Evolutionary conservation across 2,113 vertebrate genomes (phyloP).

Genomic region (Semicossyphus pulcher): DNA sequence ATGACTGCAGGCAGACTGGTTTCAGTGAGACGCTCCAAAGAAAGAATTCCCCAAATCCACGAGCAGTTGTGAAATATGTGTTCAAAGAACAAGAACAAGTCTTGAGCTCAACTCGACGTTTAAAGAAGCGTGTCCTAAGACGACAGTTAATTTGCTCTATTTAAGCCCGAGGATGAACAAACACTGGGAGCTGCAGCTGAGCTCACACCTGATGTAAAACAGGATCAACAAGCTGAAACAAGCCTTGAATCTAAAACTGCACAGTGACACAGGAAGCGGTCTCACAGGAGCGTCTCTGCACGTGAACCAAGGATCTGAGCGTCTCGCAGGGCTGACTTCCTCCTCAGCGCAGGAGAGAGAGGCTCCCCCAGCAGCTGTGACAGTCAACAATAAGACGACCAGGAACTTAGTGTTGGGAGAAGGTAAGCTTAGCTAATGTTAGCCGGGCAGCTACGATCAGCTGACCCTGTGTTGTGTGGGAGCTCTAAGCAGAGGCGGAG

Average conservation of each 20-base stretch:
- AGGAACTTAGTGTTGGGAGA: no score
- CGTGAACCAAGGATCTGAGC: conserved; percentile 5
- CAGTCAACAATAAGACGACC: no score
- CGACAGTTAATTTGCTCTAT: conserved; percentile 22
- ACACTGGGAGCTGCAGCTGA: background rate
- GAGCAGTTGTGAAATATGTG: background rate
- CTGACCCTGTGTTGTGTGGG: no score
- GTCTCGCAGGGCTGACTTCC: conserved; percentile 22
- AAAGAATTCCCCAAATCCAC: background rate
- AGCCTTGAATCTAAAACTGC: conserved; percentile 1
- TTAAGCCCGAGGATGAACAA: conserved; percentile 12
- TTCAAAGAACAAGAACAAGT: background rate
- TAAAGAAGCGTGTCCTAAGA: conserved; percentile 14
- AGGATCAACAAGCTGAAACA: conserved; percentile 13
- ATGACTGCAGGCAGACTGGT: no score
- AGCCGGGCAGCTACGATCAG: no score
- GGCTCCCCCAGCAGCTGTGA: conserved; percentile 31
- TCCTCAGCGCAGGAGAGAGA: conserved; percentile 32
- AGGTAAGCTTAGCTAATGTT: no score
- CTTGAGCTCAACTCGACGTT: background rate
- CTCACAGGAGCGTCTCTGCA: conserved; percentile 15
- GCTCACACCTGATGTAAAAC: background rate
- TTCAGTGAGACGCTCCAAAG: no score
- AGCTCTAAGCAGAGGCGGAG: no score
- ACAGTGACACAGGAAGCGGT: background rate